Percentiles rank a stretch among this genome's conserved stretches.
Evolutionary conservation across 92 coral and sea anemone species (phyloP).

Genomic region (Galaxea fascicularis): DNA sequence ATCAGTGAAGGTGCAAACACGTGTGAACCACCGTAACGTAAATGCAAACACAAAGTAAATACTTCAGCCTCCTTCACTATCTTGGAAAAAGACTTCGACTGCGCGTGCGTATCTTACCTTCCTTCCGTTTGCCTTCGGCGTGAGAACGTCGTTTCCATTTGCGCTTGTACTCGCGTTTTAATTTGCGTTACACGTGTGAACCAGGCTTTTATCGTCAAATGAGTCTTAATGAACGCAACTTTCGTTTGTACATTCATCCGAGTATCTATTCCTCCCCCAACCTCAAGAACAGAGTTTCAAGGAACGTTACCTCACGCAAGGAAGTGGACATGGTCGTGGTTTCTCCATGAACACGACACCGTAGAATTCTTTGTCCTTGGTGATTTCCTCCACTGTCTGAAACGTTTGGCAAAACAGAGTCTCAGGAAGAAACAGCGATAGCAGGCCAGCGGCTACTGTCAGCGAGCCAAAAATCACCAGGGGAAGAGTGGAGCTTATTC

Average conservation of each 20-base stretch:
- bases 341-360: constrained; percentile 36
- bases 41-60: too few relatives aligned
- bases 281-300: not conserved
- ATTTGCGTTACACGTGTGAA: too few relatives aligned
- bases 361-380: constrained; percentile 55
- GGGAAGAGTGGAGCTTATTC: constrained; percentile 63
- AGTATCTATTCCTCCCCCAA: not conserved
- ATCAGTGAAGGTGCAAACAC: too few relatives aligned
- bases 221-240: not conserved
- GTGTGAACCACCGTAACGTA: too few relatives aligned
- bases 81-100: too few relatives aligned
- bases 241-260: not conserved
- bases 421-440: constrained; percentile 76
- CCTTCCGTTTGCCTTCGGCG: too few relatives aligned
- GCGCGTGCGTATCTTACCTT: too few relatives aligned
- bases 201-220: too few relatives aligned
- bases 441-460: constrained; percentile 68
- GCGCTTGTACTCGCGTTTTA: too few relatives aligned
- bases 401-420: constrained; percentile 58
- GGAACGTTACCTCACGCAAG: constrained; percentile 9
- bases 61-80: too few relatives aligned
- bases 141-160: too few relatives aligned
- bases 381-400: constrained; percentile 74
- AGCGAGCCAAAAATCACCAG: constrained; percentile 69
- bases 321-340: constrained; percentile 26